These are phyloP conservation scores for Microtus ochrogaster DNA, from an alignment of 2,113 vertebrate species.

Conservation along the genomic window DNA sequence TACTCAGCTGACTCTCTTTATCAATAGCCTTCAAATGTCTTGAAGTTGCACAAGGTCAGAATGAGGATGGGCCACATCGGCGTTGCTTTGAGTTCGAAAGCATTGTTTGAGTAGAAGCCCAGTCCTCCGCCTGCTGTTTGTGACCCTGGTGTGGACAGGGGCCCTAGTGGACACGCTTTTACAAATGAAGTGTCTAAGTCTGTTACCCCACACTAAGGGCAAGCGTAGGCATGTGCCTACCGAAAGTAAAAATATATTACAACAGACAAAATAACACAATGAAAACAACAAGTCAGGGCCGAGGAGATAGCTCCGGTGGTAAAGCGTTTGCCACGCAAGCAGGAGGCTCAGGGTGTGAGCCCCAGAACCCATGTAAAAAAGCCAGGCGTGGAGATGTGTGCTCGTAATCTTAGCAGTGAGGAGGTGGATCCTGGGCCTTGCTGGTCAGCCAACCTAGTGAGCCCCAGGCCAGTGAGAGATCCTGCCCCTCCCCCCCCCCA, in stretches of 20 bases:
- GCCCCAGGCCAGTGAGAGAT: neutral
- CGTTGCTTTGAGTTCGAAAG: neutral
- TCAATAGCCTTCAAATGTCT: neutral
- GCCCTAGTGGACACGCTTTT: neutral
- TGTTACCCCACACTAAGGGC: neutral
- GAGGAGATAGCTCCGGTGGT: too few species aligned
- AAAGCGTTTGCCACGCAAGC: neutral
- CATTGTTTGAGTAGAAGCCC: neutral
- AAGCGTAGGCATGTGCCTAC: neutral
- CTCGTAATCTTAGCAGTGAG: neutral
- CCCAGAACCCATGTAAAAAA: neutral
- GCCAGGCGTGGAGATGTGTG: fast-evolving
- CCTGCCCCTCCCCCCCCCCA: too few species aligned
- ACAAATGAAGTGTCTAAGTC: slow-evolving; percentile 1
- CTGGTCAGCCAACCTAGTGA: too few species aligned
- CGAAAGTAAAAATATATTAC: neutral
- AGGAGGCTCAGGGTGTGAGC: neutral
- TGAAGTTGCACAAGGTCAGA: neutral
- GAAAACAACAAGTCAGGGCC: neutral
- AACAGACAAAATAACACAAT: neutral
- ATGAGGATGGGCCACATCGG: neutral
- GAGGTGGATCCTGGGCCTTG: neutral
- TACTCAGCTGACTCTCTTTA: neutral
- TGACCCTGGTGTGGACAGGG: neutral
- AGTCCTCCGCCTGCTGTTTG: neutral